Conservation (phyloP, 2,888 invertebrate genomes). For the Thera obeliscata region DNA sequence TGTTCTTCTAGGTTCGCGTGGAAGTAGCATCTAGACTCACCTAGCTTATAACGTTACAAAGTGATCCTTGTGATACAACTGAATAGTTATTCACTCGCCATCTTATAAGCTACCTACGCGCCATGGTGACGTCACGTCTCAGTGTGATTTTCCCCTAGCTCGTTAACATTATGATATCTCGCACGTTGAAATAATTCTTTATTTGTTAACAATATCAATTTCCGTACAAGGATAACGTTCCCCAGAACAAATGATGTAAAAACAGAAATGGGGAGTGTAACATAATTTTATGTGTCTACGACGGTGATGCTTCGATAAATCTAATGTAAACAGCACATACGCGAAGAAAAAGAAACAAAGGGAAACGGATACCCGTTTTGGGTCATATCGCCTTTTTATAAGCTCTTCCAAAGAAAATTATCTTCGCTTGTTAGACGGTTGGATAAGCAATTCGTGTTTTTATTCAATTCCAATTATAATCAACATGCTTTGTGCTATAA, state of each 20-base stretch:
- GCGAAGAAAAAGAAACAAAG: slow-evolving; percentile 54
- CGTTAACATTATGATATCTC: slow-evolving; percentile 6
- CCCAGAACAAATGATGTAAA: slow-evolving; percentile 63
- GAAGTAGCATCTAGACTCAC: no score
- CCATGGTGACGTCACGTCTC: no score
- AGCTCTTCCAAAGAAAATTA: slow-evolving; percentile 30
- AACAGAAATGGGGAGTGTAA: slow-evolving; percentile 61
- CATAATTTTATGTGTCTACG: slow-evolving; percentile 63
- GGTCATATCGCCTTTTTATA: slow-evolving; percentile 46
- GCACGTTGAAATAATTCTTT: slow-evolving; percentile 33
- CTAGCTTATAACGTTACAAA: no score
- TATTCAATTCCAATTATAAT: slow-evolving; percentile 4
- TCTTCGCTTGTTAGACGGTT: slow-evolving; percentile 32
- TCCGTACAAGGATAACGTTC: slow-evolving; percentile 52
- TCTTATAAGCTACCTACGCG: no score
- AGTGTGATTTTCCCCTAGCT: background rate
- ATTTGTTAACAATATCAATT: slow-evolving; percentile 48
- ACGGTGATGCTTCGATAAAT: slow-evolving; percentile 60
- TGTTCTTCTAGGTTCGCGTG: no score
- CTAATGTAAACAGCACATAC: slow-evolving; percentile 66
- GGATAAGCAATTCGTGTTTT: slow-evolving; percentile 22
- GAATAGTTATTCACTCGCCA: no score
- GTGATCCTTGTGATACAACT: no score
- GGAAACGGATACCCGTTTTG: slow-evolving; percentile 46
- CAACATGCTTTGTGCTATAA: background rate